These are phyloP conservation scores for Trichacis sp. DNA, from an alignment of 2,888 invertebrate species.

Conservation along the genomic window DNA sequence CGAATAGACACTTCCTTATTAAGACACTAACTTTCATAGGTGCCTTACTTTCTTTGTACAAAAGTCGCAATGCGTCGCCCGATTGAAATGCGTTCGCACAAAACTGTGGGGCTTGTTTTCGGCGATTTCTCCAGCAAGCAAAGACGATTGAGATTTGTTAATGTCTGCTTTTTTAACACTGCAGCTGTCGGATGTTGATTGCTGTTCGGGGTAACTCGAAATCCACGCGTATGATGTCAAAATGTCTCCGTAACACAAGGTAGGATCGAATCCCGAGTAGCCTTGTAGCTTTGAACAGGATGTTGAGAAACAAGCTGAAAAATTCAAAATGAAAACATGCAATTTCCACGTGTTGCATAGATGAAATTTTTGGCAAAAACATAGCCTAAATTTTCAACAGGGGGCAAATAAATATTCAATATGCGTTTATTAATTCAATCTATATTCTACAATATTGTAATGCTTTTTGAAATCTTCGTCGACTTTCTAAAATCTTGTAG, in stretches of 20 bases:
- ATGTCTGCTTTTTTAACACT: slow-evolving; percentile 57
- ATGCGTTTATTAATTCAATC: too few relatives aligned
- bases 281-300: slow-evolving; percentile 64
- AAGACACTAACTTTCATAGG: background rate
- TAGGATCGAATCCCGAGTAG: slow-evolving; percentile 90
- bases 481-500: too few relatives aligned
- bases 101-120: slow-evolving; percentile 77
- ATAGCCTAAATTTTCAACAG: too few relatives aligned
- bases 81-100: slow-evolving; percentile 87
- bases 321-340: slow-evolving; percentile 6
- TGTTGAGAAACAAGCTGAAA: slow-evolving; percentile 53
- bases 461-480: slow-evolving; percentile 8
- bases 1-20: background rate
- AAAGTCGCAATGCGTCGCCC: slow-evolving; percentile 92
- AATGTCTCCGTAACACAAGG: slow-evolving; percentile 92
- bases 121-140: slow-evolving; percentile 47
- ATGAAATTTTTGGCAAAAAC: too few relatives aligned
- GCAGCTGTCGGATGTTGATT: slow-evolving; percentile 45
- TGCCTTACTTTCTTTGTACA: slow-evolving; percentile 87
- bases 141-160: slow-evolving; percentile 51
- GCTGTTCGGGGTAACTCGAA: slow-evolving; percentile 68
- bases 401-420: too few relatives aligned
- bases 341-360: too few relatives aligned
- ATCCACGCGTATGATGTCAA: slow-evolving; percentile 86
- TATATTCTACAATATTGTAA: too few relatives aligned